Percentiles rank a stretch among this genome's conserved stretches.
Conservation (phyloP, 1,140 invertebrate species). For the Conus ventricosus region DNA sequence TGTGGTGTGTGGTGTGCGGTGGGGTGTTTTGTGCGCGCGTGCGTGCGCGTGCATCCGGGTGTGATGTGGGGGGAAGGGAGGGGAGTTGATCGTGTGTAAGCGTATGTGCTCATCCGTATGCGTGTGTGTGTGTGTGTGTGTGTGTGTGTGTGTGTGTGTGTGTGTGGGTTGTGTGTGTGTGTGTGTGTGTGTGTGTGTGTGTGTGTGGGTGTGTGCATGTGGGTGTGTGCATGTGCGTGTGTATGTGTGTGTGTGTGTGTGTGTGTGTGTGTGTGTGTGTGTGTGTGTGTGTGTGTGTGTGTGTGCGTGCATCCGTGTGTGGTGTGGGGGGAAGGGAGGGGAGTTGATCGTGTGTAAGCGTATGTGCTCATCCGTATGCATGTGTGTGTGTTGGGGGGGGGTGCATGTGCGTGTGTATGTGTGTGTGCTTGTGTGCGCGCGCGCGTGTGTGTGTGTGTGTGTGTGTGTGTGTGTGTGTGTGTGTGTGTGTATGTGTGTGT, state of each 20-base stretch:
- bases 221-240: neutral
- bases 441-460: neutral
- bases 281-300: neutral
- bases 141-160: neutral
- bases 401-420: neutral
- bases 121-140: neutral
- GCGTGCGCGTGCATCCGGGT: no score
- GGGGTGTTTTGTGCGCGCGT: neutral
- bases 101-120: no score
- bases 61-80: no score
- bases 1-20: constrained; percentile 4
- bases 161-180: neutral
- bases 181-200: constrained; percentile 10
- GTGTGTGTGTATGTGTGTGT: neutral
- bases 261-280: constrained; percentile 7
- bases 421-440: neutral
- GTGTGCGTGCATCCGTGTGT: no score
- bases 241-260: neutral
- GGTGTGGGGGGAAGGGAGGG: no score
- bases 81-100: no score
- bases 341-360: no score
- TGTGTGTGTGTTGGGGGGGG: neutral
- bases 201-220: neutral
- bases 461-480: neutral
- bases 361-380: no score